phyloP scores from a whole-genome alignment of 2,113 vertebrate genomes.

The Hyla sarda region DNA sequence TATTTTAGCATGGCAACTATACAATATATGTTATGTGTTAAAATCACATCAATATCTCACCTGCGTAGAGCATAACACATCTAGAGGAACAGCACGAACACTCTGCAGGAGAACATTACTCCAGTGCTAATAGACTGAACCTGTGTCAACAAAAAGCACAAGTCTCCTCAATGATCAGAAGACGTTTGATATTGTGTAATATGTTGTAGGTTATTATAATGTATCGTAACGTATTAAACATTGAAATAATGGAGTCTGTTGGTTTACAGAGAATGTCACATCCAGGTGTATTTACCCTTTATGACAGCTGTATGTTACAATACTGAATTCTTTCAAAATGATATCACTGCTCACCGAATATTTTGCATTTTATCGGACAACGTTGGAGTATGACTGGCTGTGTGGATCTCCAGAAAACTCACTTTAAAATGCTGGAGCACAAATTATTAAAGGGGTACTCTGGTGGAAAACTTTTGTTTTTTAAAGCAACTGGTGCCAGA shows the following conservation, averaged over 20 bases:
- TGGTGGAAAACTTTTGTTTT: too few species aligned
- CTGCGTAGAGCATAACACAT: too few species aligned
- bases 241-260: not conserved
- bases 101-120: not conserved
- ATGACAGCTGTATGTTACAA: not conserved
- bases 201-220: not conserved
- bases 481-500: too few species aligned
- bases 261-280: not conserved
- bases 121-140: not conserved
- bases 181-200: not conserved
- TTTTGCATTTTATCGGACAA: not conserved
- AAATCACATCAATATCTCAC: not conserved
- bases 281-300: not conserved
- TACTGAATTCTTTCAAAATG: not conserved
- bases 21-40: not conserved
- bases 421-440: too few species aligned
- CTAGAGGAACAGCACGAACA: not conserved
- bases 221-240: not conserved
- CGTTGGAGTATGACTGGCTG: too few species aligned
- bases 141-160: not conserved
- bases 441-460: too few species aligned
- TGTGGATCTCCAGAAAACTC: too few species aligned
- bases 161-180: too few species aligned
- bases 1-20: too few species aligned
- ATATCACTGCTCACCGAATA: not conserved